Evolutionary conservation across 2,113 vertebrate species (phyloP).

Genomic region (Lanius ludovicianus): DNA sequence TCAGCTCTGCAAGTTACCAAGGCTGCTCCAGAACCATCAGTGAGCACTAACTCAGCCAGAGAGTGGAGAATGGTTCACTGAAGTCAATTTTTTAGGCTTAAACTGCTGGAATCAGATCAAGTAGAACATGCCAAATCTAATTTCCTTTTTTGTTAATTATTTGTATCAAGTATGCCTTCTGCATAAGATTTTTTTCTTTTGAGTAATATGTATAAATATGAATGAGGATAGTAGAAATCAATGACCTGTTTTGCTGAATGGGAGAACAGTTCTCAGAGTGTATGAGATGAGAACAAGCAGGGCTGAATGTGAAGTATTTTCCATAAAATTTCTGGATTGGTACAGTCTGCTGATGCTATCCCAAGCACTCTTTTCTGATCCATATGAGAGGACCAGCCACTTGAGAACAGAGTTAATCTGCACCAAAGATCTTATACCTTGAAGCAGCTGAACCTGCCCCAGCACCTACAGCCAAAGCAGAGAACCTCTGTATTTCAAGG

Average conservation of each 20-base stretch:
- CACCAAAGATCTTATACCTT: neutral
- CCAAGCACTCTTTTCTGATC: neutral
- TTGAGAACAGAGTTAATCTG: neutral
- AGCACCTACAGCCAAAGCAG: neutral
- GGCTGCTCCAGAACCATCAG: neutral
- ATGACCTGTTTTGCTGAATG: neutral
- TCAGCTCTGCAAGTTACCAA: neutral
- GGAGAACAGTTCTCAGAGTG: neutral
- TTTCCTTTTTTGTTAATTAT: neutral
- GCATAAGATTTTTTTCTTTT: neutral
- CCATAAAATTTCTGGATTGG: neutral
- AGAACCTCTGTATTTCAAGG: neutral
- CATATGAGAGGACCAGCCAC: neutral
- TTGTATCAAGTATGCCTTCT: neutral
- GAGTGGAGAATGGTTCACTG: neutral
- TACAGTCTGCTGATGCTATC: neutral
- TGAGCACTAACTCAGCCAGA: neutral
- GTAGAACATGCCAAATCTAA: neutral
- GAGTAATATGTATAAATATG: neutral
- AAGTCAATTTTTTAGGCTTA: neutral
- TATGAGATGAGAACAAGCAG: neutral
- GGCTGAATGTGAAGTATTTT: neutral
- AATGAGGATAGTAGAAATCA: neutral
- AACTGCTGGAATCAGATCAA: neutral
- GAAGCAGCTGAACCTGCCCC: neutral